Conservation (phyloP, 2,888 invertebrate species). For the Lepidonotus clava region DNA sequence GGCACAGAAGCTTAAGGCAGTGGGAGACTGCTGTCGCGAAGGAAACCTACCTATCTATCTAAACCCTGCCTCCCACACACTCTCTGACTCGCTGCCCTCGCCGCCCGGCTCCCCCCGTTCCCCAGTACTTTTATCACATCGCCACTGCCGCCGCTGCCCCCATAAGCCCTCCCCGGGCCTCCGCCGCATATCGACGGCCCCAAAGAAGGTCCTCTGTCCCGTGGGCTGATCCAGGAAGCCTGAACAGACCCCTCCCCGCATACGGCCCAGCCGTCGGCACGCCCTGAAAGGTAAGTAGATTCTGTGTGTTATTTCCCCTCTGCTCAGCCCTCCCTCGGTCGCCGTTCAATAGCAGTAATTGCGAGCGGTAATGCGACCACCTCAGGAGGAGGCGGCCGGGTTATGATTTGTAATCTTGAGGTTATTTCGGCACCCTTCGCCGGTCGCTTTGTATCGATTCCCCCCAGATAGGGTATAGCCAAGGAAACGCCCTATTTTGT, state of each 20-base stretch:
- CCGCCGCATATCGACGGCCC: not conserved
- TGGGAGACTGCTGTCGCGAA: not conserved
- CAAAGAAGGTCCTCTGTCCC: not conserved
- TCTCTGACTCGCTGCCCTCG: too few species aligned
- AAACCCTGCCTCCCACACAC: too few species aligned
- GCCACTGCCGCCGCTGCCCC: not conserved
- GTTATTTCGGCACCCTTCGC: constrained; percentile 14
- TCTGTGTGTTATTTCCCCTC: not conserved
- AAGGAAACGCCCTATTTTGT: too few species aligned
- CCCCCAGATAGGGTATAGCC: not conserved
- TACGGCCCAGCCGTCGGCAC: too few species aligned
- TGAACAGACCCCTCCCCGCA: too few species aligned
- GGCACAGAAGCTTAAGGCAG: not conserved
- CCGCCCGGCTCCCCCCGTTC: not conserved
- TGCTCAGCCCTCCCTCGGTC: not conserved
- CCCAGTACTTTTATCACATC: not conserved
- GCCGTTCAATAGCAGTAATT: constrained; percentile 20
- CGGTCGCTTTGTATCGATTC: constrained; percentile 19
- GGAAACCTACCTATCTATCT: too few species aligned
- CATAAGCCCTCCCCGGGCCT: not conserved
- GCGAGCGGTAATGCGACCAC: not conserved
- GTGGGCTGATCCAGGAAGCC: not conserved
- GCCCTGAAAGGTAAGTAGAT: constrained; percentile 27
- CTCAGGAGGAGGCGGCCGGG: not conserved
- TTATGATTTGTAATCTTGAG: constrained; percentile 31